Base-by-base conservation (phyloP, 1,140 invertebrate species). In the Zaprionus lachaisei region DNA sequence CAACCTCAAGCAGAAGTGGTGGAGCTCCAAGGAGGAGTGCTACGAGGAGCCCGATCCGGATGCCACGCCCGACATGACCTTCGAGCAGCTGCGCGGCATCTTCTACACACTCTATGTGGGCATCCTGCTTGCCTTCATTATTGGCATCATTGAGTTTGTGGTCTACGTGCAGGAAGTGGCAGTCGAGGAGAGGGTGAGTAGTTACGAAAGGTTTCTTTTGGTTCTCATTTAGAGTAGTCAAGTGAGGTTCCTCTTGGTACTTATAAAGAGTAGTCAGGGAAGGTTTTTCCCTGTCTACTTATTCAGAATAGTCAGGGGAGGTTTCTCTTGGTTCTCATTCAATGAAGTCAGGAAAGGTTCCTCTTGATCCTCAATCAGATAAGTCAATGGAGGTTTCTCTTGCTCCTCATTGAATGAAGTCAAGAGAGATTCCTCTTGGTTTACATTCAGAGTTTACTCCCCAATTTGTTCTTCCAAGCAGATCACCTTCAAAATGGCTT, bases 81-180 rank as follows among this genome's bases (percentile, higher is more conserved):
- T 98, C 38, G 95, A 95, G 24, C 97, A 98, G 76, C 96, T 99
- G 9, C 97, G 97, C 65, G 98, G 98, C 58, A 97, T 99, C 12
- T 99, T 98, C 92, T 95, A 98, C 1, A 97, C 98, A 0, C 93
- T 99, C 0, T 94, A 96, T 2, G 94, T 94, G 22, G 97, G 97
- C 1, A 95, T 96, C 55, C 81, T 93, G 1, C 93, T 95, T 12
- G 95, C 96, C 0, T 94, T 95, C 22, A 78, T 95, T 4, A 94
- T 97, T 67, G 95, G 95, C 0, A 93, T 96, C 11, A 93, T 95
- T 7, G 97, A 98, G 93, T 98, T 98, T 81, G 87, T 97, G 1
- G 96, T 97, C 95, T 97, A 97, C 83, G 95, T 97, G 12, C 94
- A 95, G 72, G 95, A 97, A 91, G 94, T 97, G 24, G 96, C 97